These are phyloP conservation scores for Atopsyche davidsoni DNA, from an alignment of 1,140 invertebrate species.

Conservation along the genomic window DNA sequence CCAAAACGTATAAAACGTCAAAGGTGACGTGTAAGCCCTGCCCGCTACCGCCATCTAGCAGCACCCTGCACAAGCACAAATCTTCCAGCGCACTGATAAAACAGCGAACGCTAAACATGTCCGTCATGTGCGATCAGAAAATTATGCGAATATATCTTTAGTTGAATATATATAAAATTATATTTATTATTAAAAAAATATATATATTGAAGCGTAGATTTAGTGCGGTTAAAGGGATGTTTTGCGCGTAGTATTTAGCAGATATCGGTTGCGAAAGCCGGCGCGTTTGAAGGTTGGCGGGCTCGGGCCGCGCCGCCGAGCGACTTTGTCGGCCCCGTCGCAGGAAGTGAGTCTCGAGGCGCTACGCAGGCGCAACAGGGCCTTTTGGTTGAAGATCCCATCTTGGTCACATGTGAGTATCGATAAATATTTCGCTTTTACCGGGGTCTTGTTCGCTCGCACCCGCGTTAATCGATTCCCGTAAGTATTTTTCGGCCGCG, in stretches of 20 bases:
- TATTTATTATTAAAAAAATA: too few species aligned
- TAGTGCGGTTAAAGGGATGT: too few species aligned
- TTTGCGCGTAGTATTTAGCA: too few species aligned
- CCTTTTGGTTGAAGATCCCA: conserved; percentile 51
- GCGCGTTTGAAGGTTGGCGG: conserved; percentile 35
- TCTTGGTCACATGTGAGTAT: conserved; percentile 51
- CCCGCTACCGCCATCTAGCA: conserved; percentile 5
- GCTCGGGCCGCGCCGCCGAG: conserved; percentile 34
- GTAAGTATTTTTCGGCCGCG: conserved; percentile 47
- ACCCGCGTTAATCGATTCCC: conserved; percentile 40
- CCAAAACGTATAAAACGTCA: conserved; percentile 21
- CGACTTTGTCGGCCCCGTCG: conserved; percentile 46
- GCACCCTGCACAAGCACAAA: not conserved
- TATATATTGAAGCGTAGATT: too few species aligned
- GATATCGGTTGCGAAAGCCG: conserved; percentile 9
- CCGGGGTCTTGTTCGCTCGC: conserved; percentile 11
- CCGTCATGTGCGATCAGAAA: too few species aligned
- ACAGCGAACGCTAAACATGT: too few species aligned
- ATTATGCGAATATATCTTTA: too few species aligned
- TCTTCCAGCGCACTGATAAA: too few species aligned
- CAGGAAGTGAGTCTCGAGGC: conserved; percentile 49
- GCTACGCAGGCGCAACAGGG: conserved; percentile 51
- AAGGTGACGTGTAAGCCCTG: conserved; percentile 19
- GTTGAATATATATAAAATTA: too few species aligned
- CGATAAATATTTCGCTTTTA: conserved; percentile 43